phyloP scores from a whole-genome alignment of 2,888 invertebrate species.

The Cerastis rubricosa region DNA sequence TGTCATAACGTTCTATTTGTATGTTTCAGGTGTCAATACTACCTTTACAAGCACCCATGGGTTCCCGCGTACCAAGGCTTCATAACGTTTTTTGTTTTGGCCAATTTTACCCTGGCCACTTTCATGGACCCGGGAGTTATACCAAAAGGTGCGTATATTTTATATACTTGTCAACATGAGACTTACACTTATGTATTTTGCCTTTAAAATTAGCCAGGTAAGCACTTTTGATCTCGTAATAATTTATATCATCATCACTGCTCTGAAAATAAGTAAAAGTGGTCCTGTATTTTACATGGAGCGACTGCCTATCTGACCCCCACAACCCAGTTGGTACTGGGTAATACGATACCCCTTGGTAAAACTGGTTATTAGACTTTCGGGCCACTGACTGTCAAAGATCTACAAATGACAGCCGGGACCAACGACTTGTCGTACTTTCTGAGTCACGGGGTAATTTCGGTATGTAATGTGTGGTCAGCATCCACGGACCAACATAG shows the following conservation, averaged over 20 bases:
- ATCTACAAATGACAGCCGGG: no score
- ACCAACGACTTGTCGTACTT: no score
- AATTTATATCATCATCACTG: not conserved
- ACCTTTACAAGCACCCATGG: slow-evolving; percentile 96
- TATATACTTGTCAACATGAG: not conserved
- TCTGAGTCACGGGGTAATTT: no score
- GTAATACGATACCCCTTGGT: no score
- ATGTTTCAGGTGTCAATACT: slow-evolving; percentile 95
- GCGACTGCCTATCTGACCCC: no score
- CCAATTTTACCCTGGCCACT: slow-evolving; percentile 99
- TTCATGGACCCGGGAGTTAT: slow-evolving; percentile 99
- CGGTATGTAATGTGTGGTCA: no score
- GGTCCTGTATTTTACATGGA: no score
- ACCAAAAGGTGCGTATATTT: slow-evolving; percentile 95
- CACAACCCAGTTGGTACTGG: no score
- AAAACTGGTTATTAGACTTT: no score
- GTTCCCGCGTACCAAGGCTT: slow-evolving; percentile 98
- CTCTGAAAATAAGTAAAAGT: not conserved
- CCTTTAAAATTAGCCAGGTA: no score
- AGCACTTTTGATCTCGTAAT: not conserved
- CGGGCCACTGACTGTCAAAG: no score
- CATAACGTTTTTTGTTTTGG: slow-evolving; percentile 98
- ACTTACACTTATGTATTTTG: not conserved
- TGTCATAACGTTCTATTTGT: slow-evolving; percentile 14
- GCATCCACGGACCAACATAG: no score